Evolutionary conservation across 1,140 invertebrate genomes (phyloP), one percentile per base, ranked within the genome.

Genomic region (Hormaphis cornu): DNA sequence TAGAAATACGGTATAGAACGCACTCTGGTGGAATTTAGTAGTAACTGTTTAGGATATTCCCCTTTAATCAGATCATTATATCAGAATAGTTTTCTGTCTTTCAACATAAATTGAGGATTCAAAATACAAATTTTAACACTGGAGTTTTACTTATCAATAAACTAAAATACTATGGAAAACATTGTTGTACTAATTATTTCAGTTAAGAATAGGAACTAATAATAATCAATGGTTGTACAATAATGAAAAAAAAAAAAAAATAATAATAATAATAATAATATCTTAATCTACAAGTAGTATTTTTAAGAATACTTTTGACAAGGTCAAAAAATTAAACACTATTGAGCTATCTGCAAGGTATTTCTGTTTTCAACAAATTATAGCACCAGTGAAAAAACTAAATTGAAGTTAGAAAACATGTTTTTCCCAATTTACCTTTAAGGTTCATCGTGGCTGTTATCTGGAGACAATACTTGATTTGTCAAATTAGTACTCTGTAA

Each of bases 401-500:
- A n/a, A n/a, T 22, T 54, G 10, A 24, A 44, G 33, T 63, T 14
- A 6, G 1, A 28, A 30, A 2, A 46, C 2, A 26, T 10, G 18
- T 44, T 6, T 30, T n/a, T 30, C 9, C 3, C 28, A 0, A 30
- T 48, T 33, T 63, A 66, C 26, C 14, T 33, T 66, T 35, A 66
- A n/a, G 28, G 8, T 48, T 66, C 61, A 24, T 66, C 61, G 4
- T 66, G 61, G 44, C 61, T 50, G 33, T 44, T 66, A 33, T 50
- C 61, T 22, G 42, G 44, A 30, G 61, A 33, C 3, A 66, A 33
- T 33, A 48, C 35, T 66, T 46, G 42, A n/a, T 66, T 66, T 20
- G 44, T 66, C 12, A 66, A 66, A 48, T 66, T 48, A 20, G 70
- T 63, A n/a, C 70, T 71, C 50, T 72, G 79, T 50, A 84, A 74